These are phyloP conservation scores for Noturus placidus DNA, from an alignment of 2,113 vertebrate species.

Conservation along the genomic window DNA sequence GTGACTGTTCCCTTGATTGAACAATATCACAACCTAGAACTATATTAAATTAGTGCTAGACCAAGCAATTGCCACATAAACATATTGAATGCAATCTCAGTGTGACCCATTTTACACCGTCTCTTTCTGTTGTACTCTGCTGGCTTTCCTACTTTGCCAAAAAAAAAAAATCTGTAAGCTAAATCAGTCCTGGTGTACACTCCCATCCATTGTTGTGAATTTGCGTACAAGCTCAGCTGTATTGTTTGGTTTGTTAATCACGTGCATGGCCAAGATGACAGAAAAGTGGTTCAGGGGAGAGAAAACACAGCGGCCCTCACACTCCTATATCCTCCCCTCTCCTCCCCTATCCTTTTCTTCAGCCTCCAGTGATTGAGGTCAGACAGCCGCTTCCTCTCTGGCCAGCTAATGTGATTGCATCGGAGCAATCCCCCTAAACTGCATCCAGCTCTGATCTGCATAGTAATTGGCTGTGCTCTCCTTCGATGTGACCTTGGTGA, in stretches of 20 bases:
- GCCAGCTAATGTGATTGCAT: conserved; percentile 96
- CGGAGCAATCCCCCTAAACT: conserved; percentile 98
- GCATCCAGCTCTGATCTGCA: conserved; percentile 93
- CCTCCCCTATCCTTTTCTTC: conserved; percentile 65
- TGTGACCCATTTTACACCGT: conserved; percentile 1
- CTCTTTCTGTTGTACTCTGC: not conserved
- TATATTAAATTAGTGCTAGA: conserved; percentile 13
- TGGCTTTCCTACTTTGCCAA: not conserved
- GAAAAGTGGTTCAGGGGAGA: conserved; percentile 73
- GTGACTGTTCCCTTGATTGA: not conserved
- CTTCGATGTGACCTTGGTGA: conserved; percentile 89
- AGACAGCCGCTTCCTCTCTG: conserved; percentile 85
- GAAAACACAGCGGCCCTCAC: conserved; percentile 66
- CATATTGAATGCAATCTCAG: not conserved
- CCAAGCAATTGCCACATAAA: conserved; percentile 11
- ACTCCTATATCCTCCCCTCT: conserved; percentile 70
- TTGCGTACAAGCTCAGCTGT: conserved; percentile 38
- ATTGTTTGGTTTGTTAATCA: conserved; percentile 76
- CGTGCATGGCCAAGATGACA: conserved; percentile 65
- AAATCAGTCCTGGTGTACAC: conserved; percentile 37
- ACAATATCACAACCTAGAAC: not conserved
- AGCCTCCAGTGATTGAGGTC: conserved; percentile 91
- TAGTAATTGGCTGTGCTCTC: conserved; percentile 94
- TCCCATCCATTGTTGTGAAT: conserved; percentile 12
- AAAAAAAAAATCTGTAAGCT: conserved; percentile 10